Conservation (phyloP, 2,797 vertebrate genomes). For the Artibeus jamaicensis region DNA sequence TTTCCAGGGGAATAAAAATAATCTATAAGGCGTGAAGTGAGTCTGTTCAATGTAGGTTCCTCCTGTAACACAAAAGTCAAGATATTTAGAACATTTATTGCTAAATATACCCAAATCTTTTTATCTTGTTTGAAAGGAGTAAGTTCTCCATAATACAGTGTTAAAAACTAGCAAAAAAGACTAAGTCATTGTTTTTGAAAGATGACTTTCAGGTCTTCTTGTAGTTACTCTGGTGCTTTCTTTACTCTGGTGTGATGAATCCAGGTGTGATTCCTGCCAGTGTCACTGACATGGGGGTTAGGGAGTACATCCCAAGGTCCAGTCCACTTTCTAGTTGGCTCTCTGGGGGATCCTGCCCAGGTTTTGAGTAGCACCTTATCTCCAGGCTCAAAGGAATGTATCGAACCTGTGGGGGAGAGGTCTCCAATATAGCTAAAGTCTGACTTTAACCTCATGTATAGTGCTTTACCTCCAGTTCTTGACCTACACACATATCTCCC, state of each 20-base stretch:
- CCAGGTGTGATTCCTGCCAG: neutral
- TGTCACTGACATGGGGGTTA: neutral
- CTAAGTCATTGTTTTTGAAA: neutral
- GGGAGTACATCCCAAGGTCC: neutral
- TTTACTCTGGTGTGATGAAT: neutral
- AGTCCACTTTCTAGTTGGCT: neutral
- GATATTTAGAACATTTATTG: neutral
- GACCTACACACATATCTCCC: neutral
- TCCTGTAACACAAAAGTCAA: neutral
- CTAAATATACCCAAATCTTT: neutral
- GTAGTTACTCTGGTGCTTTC: neutral
- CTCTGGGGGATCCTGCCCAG: neutral
- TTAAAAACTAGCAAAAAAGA: neutral
- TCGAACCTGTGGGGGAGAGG: neutral
- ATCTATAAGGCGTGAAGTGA: neutral
- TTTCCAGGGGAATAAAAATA: neutral
- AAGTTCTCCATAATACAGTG: neutral
- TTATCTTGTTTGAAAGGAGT: neutral
- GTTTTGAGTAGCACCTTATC: neutral
- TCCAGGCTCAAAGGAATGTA: neutral
- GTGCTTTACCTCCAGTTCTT: neutral
- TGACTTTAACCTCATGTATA: neutral
- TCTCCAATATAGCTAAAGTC: neutral
- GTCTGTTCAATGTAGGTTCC: neutral
- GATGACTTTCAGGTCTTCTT: neutral